phyloP scores from a whole-genome alignment of 2,888 invertebrate species.

The Eupithecia exiguata region DNA sequence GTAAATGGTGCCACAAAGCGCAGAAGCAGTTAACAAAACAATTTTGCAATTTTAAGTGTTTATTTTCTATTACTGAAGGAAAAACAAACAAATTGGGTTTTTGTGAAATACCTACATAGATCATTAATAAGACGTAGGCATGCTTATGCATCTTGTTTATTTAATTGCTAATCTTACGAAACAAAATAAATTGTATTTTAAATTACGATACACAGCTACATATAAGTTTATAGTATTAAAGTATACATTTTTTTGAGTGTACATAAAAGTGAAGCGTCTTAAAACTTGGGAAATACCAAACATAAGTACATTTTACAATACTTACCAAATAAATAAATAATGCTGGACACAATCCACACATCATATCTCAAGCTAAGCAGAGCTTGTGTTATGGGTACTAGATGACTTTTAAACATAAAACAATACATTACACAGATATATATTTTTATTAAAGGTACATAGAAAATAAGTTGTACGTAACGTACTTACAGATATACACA shows the following conservation, averaged over 20 bases:
- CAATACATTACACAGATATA: too few species aligned
- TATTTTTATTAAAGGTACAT: too few species aligned
- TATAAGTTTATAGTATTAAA: background rate
- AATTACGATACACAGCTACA: background rate
- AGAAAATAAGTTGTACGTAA: slow-evolving; percentile 26
- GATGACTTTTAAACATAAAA: too few species aligned
- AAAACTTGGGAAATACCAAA: background rate
- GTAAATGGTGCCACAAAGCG: slow-evolving; percentile 42
- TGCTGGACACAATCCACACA: too few species aligned
- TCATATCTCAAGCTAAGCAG: too few species aligned
- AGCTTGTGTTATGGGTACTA: too few species aligned
- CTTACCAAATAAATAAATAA: background rate
- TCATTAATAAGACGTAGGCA: background rate
- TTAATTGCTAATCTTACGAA: background rate
- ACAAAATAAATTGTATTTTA: background rate
- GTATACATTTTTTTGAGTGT: slow-evolving; percentile 22
- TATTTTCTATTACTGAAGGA: background rate
- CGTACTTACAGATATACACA: slow-evolving; percentile 4
- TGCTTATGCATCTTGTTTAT: background rate
- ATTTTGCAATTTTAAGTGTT: background rate
- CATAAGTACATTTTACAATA: background rate
- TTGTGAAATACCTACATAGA: background rate
- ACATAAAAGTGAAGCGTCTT: background rate
- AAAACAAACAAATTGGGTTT: background rate
- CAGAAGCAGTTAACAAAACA: slow-evolving; percentile 25